A percentile compares a stretch with the other conserved stretches of the same genome.
These are phyloP conservation scores for Pycnomerus fuliginosus DNA, from an alignment of 2,888 invertebrate species.

Conservation along the genomic window DNA sequence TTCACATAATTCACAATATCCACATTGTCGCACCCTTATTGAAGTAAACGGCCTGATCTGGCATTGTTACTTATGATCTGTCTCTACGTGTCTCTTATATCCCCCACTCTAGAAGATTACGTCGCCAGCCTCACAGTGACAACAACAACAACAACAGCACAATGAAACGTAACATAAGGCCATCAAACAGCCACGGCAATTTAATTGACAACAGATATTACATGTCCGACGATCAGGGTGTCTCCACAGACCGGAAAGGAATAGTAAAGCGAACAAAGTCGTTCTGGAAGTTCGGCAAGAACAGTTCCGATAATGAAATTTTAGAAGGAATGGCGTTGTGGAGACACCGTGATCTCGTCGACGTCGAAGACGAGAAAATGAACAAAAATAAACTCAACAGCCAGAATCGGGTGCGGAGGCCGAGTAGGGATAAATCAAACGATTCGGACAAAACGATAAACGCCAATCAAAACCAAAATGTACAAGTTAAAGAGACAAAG, in stretches of 20 bases:
- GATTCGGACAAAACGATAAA: conserved; percentile 52
- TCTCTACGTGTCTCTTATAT: background rate
- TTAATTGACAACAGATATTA: conserved; percentile 51
- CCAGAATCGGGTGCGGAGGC: conserved; percentile 49
- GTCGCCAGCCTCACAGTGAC: conserved; percentile 38
- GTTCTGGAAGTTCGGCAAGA: conserved; percentile 80
- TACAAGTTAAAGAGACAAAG: conserved; percentile 13
- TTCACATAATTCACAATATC: conserved; percentile 1
- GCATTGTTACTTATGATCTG: conserved; percentile 1
- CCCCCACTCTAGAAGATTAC: conserved; percentile 15
- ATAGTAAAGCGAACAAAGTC: conserved; percentile 81
- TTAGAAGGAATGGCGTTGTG: conserved; percentile 85
- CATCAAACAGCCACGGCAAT: conserved; percentile 49
- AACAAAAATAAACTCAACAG: conserved; percentile 38
- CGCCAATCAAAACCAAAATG: conserved; percentile 35
- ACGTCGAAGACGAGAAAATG: conserved; percentile 60
- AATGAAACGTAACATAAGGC: conserved; percentile 37
- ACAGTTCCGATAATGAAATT: conserved; percentile 69
- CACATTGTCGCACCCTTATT: conserved; percentile 6
- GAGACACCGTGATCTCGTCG: conserved; percentile 82
- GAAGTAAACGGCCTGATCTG: conserved; percentile 24
- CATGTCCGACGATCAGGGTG: conserved; percentile 60
- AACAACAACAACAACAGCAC: conserved; percentile 47
- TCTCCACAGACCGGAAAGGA: conserved; percentile 61
- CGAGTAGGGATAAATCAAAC: conserved; percentile 47